Conservation (phyloP, 2,888 invertebrate genomes). For the Molorchus minor region DNA sequence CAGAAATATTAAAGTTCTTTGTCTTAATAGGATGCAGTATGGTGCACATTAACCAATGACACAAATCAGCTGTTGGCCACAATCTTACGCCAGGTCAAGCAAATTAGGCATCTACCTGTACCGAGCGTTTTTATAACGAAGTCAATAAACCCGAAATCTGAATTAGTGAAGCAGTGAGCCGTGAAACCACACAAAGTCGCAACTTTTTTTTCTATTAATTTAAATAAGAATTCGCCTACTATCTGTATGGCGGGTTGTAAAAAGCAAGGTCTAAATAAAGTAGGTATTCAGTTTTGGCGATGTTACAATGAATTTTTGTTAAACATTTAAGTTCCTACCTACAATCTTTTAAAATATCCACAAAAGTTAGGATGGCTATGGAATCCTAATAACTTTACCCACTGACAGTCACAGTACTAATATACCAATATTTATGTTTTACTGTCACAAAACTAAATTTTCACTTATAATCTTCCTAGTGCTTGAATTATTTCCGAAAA, state of each 20-base stretch:
- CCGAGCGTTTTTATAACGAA: background rate
- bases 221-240: background rate
- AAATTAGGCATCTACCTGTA: background rate
- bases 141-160: slow-evolving; percentile 1
- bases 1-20: no score
- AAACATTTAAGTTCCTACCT: background rate
- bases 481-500: no score
- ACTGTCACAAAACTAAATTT: no score
- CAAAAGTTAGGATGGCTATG: background rate
- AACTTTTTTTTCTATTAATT: background rate
- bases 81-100: background rate
- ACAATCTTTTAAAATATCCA: background rate
- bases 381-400: background rate
- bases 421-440: no score
- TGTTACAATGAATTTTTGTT: background rate
- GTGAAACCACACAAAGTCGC: background rate
- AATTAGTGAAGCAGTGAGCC: background rate
- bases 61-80: background rate
- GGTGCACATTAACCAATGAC: background rate
- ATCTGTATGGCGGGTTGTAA: no score
- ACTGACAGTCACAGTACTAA: no score
- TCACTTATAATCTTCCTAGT: no score
- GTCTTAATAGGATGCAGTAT: no score
- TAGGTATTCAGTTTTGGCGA: no score
- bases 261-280: no score